Evolutionary conservation across 2,113 vertebrate species (phyloP).

Genomic region (Hyaena hyaena): DNA sequence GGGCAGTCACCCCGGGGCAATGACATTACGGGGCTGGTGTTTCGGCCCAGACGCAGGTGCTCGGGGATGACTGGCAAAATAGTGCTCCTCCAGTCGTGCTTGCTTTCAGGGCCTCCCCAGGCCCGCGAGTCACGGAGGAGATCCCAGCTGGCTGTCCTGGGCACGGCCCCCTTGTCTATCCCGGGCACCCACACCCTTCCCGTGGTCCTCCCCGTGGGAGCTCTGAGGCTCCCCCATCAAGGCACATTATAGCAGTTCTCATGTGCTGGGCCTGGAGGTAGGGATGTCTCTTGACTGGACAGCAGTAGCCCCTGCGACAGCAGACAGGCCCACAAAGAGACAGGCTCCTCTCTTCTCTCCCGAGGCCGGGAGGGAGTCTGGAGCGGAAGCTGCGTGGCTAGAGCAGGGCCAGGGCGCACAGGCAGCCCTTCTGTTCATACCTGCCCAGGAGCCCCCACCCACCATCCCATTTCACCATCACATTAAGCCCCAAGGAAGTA

Average conservation of each 20-base stretch:
- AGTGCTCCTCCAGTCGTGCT: background rate
- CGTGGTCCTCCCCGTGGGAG: background rate
- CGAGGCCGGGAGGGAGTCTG: background rate
- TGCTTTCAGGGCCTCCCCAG: background rate
- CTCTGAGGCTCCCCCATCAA: background rate
- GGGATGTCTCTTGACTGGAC: accelerated
- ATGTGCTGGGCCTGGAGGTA: background rate
- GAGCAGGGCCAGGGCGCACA: background rate
- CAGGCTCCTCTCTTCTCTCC: background rate
- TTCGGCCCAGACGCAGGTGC: background rate
- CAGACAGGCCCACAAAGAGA: accelerated
- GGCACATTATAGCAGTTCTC: accelerated
- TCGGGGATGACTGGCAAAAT: background rate
- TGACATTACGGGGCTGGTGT: background rate
- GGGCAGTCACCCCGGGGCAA: background rate
- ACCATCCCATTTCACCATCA: background rate
- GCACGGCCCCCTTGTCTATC: background rate
- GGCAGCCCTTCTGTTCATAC: too few species aligned
- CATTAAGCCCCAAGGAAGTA: accelerated
- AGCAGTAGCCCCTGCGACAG: background rate
- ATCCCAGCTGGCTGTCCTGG: background rate
- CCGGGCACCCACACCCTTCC: background rate
- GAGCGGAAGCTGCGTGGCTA: background rate
- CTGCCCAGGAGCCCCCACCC: too few species aligned
- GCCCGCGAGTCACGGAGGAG: background rate